Evolutionary conservation across 2,888 invertebrate species (phyloP), one percentile per base, ranked within the genome.

Genomic region (Drosophila infuscata): DNA sequence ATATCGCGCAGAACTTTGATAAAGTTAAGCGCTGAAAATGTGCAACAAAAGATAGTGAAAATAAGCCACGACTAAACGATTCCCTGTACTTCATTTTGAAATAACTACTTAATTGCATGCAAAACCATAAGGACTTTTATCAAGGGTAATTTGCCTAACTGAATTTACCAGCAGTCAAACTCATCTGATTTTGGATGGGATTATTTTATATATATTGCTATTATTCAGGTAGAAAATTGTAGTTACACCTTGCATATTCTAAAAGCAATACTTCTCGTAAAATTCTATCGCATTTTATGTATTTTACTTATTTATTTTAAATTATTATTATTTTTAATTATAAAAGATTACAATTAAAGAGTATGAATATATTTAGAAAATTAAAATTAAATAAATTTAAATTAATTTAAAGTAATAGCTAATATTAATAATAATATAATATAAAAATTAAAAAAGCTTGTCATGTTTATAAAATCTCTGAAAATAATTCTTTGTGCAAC

Each of bases 1-100:
- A 74, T 74, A 79, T 66, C 30, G 70, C 64, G 51, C 52, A 56
- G 30, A 70, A 78, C 70, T 70, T 57, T 71, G 70, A 67, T 29
- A 52, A 79, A 71, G 53, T 67, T 70, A 38, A 65, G 41, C 51
- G 48, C 57, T 52, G 32, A 58, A 73, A 48, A 36, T 53, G 62
- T 64, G 69, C 59, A 63, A 58, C 38, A 60, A 41, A 46, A 68
- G 60, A 15, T 0, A 15, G 29, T 4, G 15, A 38, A 33, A 8
- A 36, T 29, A n/a, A n/a, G 59, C 3, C n/a, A 3, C 43, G 43
- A 32, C 43, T 12, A 12, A 8, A 0, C 20, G 33, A 49, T 41
- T 25, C 49, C 54, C 66, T 43, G 3, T n/a, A 17, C 33, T 35
- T 15, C 0, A 36, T 36, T 36, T 17, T 15, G 20, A 25, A 12